Percentiles rank a stretch among this genome's conserved stretches.
phyloP scores from a whole-genome alignment of 2,113 vertebrate genomes.

The Hiodon tergisus region DNA sequence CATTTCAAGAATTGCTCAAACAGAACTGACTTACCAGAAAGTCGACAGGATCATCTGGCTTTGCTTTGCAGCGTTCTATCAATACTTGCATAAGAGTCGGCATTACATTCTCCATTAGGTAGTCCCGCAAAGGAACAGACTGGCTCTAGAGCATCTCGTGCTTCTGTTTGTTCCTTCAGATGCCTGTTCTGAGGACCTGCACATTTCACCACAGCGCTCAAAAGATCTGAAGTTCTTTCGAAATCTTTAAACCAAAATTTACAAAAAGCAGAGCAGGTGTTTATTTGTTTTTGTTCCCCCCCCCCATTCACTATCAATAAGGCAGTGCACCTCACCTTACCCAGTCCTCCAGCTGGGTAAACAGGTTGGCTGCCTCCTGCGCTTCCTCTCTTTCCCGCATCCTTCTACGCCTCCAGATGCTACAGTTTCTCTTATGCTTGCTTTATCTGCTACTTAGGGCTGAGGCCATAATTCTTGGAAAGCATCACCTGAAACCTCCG shows the following conservation, averaged over 20 bases:
- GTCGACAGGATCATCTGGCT: constrained; percentile 83
- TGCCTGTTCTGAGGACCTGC: constrained; percentile 62
- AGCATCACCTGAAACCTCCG: too few species aligned
- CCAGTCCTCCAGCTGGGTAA: constrained; percentile 75
- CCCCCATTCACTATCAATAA: background rate
- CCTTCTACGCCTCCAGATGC: constrained; percentile 54
- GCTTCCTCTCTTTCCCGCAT: constrained; percentile 58
- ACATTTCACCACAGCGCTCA: background rate
- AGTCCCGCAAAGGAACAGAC: constrained; percentile 77
- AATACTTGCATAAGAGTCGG: constrained; percentile 77
- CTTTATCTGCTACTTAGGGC: constrained; percentile 67
- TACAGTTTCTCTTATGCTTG: constrained; percentile 56
- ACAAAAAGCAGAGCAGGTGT: too few species aligned
- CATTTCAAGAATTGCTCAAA: too few species aligned
- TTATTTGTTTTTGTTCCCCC: too few species aligned
- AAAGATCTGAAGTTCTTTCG: background rate
- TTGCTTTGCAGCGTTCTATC: constrained; percentile 73
- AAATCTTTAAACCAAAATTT: background rate
- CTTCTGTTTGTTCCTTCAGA: constrained; percentile 70
- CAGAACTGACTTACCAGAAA: constrained; percentile 71
- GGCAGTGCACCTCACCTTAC: constrained; percentile 53
- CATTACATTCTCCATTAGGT: constrained; percentile 87
- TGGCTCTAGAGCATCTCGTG: constrained; percentile 70
- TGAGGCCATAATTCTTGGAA: constrained; percentile 75
- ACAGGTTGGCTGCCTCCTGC: constrained; percentile 61